These are phyloP conservation scores for Nebria ingens DNA, from an alignment of 1,140 invertebrate species.

Conservation along the genomic window DNA sequence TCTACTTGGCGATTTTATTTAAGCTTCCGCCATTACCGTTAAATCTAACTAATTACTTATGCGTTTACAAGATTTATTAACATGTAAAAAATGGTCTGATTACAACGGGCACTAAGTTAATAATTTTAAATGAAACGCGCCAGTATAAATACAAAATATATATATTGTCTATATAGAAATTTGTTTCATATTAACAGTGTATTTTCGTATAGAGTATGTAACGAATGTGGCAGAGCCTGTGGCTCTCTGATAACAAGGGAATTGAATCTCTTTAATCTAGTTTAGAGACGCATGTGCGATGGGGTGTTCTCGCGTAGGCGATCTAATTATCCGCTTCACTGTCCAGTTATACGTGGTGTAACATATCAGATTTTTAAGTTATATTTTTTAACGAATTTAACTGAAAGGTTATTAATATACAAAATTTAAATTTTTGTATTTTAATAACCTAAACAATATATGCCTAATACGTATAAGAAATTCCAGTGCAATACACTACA, in stretches of 20 bases:
- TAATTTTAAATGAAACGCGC: too few relatives aligned
- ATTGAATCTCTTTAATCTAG: background rate
- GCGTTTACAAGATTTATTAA: background rate
- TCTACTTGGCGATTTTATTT: too few relatives aligned
- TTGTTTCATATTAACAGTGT: slow-evolving; percentile 5
- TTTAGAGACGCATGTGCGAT: background rate
- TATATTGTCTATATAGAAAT: too few relatives aligned
- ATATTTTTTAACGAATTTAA: too few relatives aligned
- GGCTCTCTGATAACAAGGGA: background rate
- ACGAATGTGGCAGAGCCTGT: background rate
- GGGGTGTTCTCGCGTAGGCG: background rate
- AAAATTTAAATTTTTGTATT: too few relatives aligned
- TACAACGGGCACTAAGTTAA: background rate
- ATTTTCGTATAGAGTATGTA: background rate
- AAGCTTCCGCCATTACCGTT: background rate
- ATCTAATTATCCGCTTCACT: slow-evolving; percentile 3
- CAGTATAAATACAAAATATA: too few relatives aligned
- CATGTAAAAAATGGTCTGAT: background rate
- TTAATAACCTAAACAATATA: too few relatives aligned
- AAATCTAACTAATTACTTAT: background rate
- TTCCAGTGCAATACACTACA: too few relatives aligned
- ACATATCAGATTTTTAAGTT: too few relatives aligned
- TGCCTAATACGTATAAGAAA: too few relatives aligned
- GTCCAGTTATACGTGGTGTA: background rate
- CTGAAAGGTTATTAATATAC: too few relatives aligned